Conservation (phyloP, 2,113 vertebrate species). For the Apodemus speciosus region DNA sequence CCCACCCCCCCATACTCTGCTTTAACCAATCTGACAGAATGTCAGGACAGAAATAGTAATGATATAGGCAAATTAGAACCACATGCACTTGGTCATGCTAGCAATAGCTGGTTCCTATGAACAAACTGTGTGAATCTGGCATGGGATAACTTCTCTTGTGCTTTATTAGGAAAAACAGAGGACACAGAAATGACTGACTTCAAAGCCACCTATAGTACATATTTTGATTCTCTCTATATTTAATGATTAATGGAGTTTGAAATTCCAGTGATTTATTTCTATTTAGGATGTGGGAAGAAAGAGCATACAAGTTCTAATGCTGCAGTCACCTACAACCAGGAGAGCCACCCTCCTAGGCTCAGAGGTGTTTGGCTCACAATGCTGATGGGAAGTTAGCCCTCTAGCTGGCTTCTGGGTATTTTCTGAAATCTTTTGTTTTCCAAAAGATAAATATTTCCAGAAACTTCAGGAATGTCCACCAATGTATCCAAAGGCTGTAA, state of each 20-base stretch:
- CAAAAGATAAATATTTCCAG: neutral
- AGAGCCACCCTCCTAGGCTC: too few relatives aligned
- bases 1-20: neutral
- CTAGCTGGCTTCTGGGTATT: neutral
- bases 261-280: neutral
- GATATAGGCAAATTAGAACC: neutral
- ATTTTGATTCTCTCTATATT: neutral
- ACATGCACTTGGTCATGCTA: neutral
- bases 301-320: neutral
- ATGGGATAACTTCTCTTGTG: neutral
- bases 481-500: neutral
- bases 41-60: neutral
- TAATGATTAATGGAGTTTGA: slow-evolving; percentile 4
- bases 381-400: neutral
- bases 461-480: neutral
- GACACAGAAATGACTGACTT: neutral
- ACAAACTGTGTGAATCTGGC: neutral
- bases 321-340: neutral
- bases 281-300: neutral
- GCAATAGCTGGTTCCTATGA: neutral
- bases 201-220: neutral
- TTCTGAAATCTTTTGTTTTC: neutral
- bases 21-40: neutral
- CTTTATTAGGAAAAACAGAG: neutral
- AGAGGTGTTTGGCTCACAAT: neutral